Evolutionary conservation across 2,797 vertebrate species (phyloP), one percentile per base, ranked within the genome.

Genomic region (Petrocephalus sullivani): DNA sequence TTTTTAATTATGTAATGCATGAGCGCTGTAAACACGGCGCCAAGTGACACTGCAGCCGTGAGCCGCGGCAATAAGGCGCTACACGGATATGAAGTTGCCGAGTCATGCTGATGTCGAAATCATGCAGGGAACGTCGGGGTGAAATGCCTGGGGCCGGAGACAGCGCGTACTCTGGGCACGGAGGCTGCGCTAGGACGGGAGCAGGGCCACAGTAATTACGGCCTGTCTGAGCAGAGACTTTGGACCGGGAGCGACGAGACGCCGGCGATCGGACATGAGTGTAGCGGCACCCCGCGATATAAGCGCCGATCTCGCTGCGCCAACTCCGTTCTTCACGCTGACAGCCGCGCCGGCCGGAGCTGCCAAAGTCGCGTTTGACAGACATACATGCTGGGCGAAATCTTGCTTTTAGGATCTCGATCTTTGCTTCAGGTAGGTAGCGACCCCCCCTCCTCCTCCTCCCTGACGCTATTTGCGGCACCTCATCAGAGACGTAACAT

Each of bases 91-190:
- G 81, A 87, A 94, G 90, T 93, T 95, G 95, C 95, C 91, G 67
- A 94, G 95, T 96, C 95, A 96, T 92, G 94, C 91, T 89, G 93
- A 91, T 92, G 94, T 92, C 90, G 89, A 89, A 90, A 90, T 88
- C 89, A 90, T 90, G 85, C 87, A 53, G 56, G 21, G 2, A 6
- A 4, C 54, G 49, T 71, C n/a, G 23, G 23, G 21, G 92, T 91
- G 91, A 93, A 91, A 90, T 19, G 41, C 51, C 82, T 28, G 19
- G 88, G 89, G 91, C 91, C 90, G 86, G 90, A 85, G 71, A n/a
- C 56, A 60, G 51, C 57, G 57, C 57, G 23, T 58, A 49, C 57
- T 83, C 19, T 37, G 12, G 28, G 49, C 23, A 21, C 46, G 21
- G 85, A 88, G 87, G 19, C 58, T 12, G 28, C 56, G 33, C 82